Percentiles rank a stretch among this genome's conserved stretches.
Evolutionary conservation across 2,113 vertebrate genomes (phyloP).

Genomic region (Anthoscopus minutus): DNA sequence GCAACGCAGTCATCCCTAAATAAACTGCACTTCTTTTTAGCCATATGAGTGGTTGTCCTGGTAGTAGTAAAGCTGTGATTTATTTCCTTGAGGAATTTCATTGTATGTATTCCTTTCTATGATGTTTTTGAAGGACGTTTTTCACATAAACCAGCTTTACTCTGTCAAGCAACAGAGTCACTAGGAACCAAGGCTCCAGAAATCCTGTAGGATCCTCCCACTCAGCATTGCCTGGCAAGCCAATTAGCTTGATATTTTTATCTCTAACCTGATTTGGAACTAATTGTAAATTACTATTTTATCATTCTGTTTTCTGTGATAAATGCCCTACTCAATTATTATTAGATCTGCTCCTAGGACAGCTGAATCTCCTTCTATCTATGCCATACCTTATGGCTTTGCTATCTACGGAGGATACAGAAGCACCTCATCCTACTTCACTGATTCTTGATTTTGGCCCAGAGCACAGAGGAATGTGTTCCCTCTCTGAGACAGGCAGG

Average conservation of each 20-base stretch:
- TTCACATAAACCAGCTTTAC: slow-evolving; percentile 5
- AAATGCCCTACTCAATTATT: slow-evolving; percentile 50
- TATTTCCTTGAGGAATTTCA: slow-evolving; percentile 4
- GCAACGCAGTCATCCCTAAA: neutral
- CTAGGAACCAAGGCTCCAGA: slow-evolving; percentile 32
- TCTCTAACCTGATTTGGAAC: slow-evolving; percentile 61
- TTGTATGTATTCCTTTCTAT: neutral
- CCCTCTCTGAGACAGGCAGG: neutral
- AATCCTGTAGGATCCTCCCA: slow-evolving; percentile 38
- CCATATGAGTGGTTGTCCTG: neutral
- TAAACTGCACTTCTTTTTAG: neutral
- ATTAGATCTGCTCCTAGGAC: slow-evolving; percentile 40
- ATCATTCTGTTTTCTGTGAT: slow-evolving; percentile 58
- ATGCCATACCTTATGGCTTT: neutral
- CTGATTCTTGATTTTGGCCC: neutral
- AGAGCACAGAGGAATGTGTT: neutral
- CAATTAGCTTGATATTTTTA: slow-evolving; percentile 66
- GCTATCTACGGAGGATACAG: neutral
- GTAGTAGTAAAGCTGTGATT: neutral
- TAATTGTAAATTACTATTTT: slow-evolving; percentile 59
- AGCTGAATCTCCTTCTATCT: neutral
- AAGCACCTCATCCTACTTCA: neutral
- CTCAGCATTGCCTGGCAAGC: slow-evolving; percentile 28
- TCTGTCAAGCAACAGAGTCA: neutral
- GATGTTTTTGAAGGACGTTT: slow-evolving; percentile 5